phyloP scores from a whole-genome alignment of 2,888 invertebrate species.

The Tenthredo distinguenda region DNA sequence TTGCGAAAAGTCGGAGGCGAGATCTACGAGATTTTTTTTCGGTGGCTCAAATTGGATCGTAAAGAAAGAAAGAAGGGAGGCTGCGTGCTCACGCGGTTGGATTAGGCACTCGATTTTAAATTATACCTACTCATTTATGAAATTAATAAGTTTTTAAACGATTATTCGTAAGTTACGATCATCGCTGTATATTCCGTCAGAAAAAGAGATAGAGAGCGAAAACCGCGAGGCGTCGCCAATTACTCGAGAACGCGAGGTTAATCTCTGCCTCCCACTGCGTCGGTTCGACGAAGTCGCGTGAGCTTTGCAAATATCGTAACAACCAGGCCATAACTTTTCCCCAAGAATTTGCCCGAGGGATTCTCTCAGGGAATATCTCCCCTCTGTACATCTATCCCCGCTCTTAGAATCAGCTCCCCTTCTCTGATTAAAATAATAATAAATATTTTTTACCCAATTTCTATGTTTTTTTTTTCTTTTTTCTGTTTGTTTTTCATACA shows the following conservation, averaged over 20 bases:
- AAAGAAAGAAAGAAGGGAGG: not conserved
- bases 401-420: too few species aligned
- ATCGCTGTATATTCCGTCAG: not conserved
- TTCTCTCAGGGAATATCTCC: not conserved
- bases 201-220: not conserved
- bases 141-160: conserved; percentile 35
- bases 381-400: not conserved
- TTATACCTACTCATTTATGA: not conserved
- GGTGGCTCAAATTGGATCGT: not conserved
- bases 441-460: not conserved
- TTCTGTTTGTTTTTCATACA: conserved; percentile 74
- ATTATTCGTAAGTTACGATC: conserved; percentile 5
- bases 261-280: conserved; percentile 55
- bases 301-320: conserved; percentile 6
- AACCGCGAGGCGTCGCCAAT: conserved; percentile 23
- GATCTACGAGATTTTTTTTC: not conserved
- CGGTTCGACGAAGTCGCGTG: conserved; percentile 61
- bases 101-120: not conserved
- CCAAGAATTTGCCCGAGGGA: not conserved
- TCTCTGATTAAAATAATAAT: too few species aligned
- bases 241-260: conserved; percentile 16
- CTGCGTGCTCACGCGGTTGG: not conserved
- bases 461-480: not conserved
- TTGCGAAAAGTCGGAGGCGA: not conserved
- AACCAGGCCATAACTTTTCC: not conserved